A percentile compares a stretch with the other conserved stretches of the same genome.
These are phyloP conservation scores for Epizoanthus scotinus DNA, from an alignment of 92 coral and sea anemone species.

Conservation along the genomic window DNA sequence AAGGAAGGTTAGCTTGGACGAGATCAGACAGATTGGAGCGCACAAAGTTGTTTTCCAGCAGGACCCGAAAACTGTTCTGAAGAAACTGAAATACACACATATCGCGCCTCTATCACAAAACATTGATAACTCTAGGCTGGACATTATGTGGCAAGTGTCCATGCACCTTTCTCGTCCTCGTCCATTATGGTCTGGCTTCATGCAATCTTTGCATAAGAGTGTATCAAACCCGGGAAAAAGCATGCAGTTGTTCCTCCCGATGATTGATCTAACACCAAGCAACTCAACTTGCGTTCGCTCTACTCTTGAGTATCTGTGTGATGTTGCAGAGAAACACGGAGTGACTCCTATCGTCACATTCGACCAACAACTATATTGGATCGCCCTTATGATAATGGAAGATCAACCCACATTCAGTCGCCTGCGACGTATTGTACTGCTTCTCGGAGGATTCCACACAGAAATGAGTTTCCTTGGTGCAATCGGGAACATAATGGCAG, in stretches of 20 bases:
- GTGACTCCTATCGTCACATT: slow-evolving; percentile 44
- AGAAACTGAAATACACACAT: slow-evolving; percentile 16
- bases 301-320: slow-evolving; percentile 47
- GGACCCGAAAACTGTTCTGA: slow-evolving; percentile 39
- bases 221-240: slow-evolving; percentile 34
- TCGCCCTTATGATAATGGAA: slow-evolving; percentile 45
- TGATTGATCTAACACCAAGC: slow-evolving; percentile 32
- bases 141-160: slow-evolving; percentile 41
- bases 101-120: not conserved
- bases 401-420: slow-evolving; percentile 27
- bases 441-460: slow-evolving; percentile 33
- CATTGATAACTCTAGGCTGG: slow-evolving; percentile 32
- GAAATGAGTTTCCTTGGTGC: slow-evolving; percentile 37
- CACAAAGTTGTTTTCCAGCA: slow-evolving; percentile 34
- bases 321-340: slow-evolving; percentile 35
- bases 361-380: slow-evolving; percentile 41
- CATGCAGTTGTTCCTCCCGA: slow-evolving; percentile 13
- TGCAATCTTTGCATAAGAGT: slow-evolving; percentile 31
- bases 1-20: slow-evolving; percentile 11
- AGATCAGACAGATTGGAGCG: slow-evolving; percentile 22
- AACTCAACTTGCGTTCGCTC: slow-evolving; percentile 38
- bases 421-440: slow-evolving; percentile 25
- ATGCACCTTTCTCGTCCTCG: slow-evolving; percentile 19
- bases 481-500: slow-evolving; percentile 26
- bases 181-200: slow-evolving; percentile 43